Evolutionary conservation across 2,888 invertebrate species (phyloP).

Genomic region (Lamellibrachia satsuma): DNA sequence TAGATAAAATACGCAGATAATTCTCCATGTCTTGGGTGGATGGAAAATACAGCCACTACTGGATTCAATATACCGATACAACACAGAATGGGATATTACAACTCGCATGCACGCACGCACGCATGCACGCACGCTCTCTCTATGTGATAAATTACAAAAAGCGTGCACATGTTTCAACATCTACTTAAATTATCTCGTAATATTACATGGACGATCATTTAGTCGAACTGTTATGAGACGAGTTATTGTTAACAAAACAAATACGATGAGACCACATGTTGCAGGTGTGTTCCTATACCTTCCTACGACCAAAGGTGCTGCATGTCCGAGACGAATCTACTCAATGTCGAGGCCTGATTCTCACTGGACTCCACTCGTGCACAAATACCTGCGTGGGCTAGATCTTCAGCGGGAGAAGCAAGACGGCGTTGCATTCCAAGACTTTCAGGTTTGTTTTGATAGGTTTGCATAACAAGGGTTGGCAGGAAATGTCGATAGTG

Average conservation of each 20-base stretch:
- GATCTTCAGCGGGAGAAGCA: neutral
- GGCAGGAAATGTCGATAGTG: neutral
- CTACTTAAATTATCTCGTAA: too few species aligned
- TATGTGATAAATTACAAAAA: too few species aligned
- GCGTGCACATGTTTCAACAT: too few species aligned
- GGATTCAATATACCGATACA: too few species aligned
- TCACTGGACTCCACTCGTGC: slow-evolving; percentile 17
- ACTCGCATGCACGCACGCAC: too few species aligned
- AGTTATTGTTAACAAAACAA: too few species aligned
- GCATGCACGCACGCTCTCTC: neutral
- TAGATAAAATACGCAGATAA: neutral
- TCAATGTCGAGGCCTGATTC: neutral
- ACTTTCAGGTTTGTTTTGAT: neutral
- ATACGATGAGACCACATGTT: too few species aligned
- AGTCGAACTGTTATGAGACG: too few species aligned
- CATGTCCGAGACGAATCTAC: neutral
- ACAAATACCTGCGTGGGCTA: neutral
- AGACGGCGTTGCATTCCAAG: neutral
- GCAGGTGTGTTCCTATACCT: neutral
- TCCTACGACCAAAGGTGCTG: neutral
- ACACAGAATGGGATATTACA: too few species aligned
- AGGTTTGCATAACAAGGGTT: neutral
- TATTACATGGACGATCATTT: too few species aligned
- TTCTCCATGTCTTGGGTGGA: neutral
- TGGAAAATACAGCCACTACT: neutral